Conservation (phyloP, 2,888 invertebrate genomes). For the Cenopis cana region DNA sequence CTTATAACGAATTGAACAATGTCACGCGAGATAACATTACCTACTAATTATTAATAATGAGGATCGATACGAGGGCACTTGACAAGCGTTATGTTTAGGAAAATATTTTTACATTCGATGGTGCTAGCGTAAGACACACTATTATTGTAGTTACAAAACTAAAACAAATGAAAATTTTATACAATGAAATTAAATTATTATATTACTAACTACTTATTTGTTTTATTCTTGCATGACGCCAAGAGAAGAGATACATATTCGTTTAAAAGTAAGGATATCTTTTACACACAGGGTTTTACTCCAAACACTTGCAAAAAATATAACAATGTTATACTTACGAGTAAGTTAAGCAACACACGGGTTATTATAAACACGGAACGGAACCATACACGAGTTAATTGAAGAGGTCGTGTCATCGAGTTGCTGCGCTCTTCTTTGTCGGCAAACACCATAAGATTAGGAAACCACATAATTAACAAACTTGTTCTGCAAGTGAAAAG, state of each 20-base stretch:
- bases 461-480: too few species aligned
- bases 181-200: conserved; percentile 52
- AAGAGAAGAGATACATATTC: neutral
- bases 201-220: conserved; percentile 54
- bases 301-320: too few species aligned
- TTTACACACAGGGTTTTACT: too few species aligned
- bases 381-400: too few species aligned
- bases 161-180: conserved; percentile 51
- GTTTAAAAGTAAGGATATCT: too few species aligned
- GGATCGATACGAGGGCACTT: conserved; percentile 29
- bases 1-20: conserved; percentile 32
- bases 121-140: conserved; percentile 49
- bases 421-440: too few species aligned
- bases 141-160: conserved; percentile 47
- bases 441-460: too few species aligned
- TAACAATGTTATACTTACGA: too few species aligned
- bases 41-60: conserved; percentile 19
- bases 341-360: too few species aligned
- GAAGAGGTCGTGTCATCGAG: too few species aligned
- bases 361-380: too few species aligned
- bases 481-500: too few species aligned
- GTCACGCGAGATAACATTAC: conserved; percentile 23
- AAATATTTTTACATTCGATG: conserved; percentile 51
- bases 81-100: conserved; percentile 45
- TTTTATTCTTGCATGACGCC: conserved; percentile 50